Percentiles rank a stretch among this genome's conserved stretches.
These are phyloP conservation scores for Tortrix viridana DNA, from an alignment of 2,888 invertebrate species.

Conservation along the genomic window DNA sequence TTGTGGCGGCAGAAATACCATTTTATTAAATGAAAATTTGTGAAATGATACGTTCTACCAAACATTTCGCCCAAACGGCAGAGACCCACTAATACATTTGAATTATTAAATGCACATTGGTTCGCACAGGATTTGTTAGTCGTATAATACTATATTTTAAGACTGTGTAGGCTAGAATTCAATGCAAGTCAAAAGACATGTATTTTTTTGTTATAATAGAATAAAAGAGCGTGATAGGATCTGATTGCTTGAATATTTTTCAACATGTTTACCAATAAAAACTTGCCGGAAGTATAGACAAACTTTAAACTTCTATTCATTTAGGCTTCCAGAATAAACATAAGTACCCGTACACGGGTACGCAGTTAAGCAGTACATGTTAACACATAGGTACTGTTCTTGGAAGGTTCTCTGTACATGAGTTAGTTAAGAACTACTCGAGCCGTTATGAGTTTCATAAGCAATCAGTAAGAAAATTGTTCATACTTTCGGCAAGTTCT, in stretches of 20 bases:
- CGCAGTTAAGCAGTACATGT: too few relatives aligned
- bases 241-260: slow-evolving; percentile 36
- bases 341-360: too few relatives aligned
- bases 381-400: too few relatives aligned
- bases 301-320: too few relatives aligned
- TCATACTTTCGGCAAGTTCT: background rate
- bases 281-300: background rate
- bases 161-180: slow-evolving; percentile 69
- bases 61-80: too few relatives aligned
- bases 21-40: too few relatives aligned
- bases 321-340: background rate
- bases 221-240: slow-evolving; percentile 41
- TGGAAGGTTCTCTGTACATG: background rate
- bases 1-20: too few relatives aligned
- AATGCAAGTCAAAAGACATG: slow-evolving; percentile 59
- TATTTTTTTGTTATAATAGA: slow-evolving; percentile 42
- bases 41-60: too few relatives aligned
- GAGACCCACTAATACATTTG: too few relatives aligned
- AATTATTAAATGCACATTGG: slow-evolving; percentile 66
- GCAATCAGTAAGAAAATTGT: background rate
- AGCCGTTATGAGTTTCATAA: background rate
- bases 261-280: slow-evolving; percentile 12
- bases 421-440: background rate
- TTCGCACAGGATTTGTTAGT: slow-evolving; percentile 56
- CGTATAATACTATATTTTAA: slow-evolving; percentile 57